Base-by-base conservation (phyloP, 2,113 vertebrate genomes). In the Perccottus glenii region DNA sequence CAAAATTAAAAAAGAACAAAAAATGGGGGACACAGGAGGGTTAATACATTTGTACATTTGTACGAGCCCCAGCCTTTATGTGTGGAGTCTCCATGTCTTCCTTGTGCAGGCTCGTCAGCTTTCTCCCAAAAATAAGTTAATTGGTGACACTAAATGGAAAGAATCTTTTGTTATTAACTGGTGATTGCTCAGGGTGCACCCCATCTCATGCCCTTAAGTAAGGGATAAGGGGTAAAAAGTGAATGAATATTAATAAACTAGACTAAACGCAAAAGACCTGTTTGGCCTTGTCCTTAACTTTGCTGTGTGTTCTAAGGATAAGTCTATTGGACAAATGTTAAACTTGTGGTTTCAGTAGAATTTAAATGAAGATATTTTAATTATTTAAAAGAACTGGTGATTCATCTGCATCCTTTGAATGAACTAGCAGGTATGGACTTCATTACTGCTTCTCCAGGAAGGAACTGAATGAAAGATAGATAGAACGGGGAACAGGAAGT, bases 391-490 rank as follows among this genome's bases (percentile, higher is more conserved):
- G 65, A 57, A 66, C 38, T n/a, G 15, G 78, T 71, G 38, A 47
- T 56, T 75, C 38, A 70, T 56, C 48, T 46, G 38, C 33, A 43
- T 45, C 33, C 67, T 51, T 15, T 57, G 57, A 67, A 45, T 57
- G 57, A 71, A 42, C 16, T 64, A 68, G 63, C 53, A 67, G 57
- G 50, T 42, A 63, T 63, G 56, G 53, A 77, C 45, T 49, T 16
- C 46, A 67, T 35, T 63, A 12, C 43, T 48, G 55, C 60, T 71
- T 50, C 49, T 60, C 53, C 47, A 52, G 67, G 70, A 66, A 60
- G 66, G 62, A 63, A 75, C 59, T 51, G 61, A 70, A 85, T 73
- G 75, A 88, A 70, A 57, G 67, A 85, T 80, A 58, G 75, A 69
- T 47, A 62, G 72, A 61, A 55, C 50, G 38, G 67, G 64, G 67